Base-by-base conservation (phyloP, 2,888 invertebrate species). In the Phaedon cochleariae region DNA sequence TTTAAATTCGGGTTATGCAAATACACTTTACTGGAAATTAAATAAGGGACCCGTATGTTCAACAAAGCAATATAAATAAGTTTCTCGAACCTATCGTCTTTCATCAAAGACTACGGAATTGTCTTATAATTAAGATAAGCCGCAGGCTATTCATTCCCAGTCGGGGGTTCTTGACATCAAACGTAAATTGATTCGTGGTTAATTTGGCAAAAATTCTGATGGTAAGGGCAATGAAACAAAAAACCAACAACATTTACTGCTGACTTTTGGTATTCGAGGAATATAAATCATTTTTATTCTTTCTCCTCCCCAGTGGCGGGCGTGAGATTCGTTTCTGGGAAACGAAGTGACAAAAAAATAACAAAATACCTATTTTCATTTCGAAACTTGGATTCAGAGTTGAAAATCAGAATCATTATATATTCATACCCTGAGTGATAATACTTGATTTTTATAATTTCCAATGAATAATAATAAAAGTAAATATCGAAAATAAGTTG, bases 1-100 rank as follows among this genome's bases (percentile, higher is more conserved):
- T 63, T 54, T 49, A n/a, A 26, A 12, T 37, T 53, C 17, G 37
- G 37, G 18, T 41, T 41, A 55, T 31, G 31, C 37, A 31, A 55
- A 55, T 37, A 55, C 9, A 55, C 22, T 37, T 37, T 46, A 57
- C 15, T 46, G 29, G 15, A n/a, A 41, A 41, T 41, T 41, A 15
- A 41, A 41, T 41, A 6, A 41, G 41, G 15, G 2, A 41, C 3
- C 15, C 41, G 6, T 41, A 15, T 41, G 41, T 41, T 41, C 15
- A 2, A 41, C 41, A n/a, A 41, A 41, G 41, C 41, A 9, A 41
- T 41, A 48, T 48, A 48, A 48, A 18, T 48, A 48, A 48, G 15
- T 41, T 15, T 41, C 15, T 41, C 15, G 41, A 41, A 41, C 41
- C 7, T n/a, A 41, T 55, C 21, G 20, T 55, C 18, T 55, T 55